Evolutionary conservation across 2,113 vertebrate species (phyloP), one percentile per base, ranked within the genome.

Genomic region (Emydocephalus ijimae): DNA sequence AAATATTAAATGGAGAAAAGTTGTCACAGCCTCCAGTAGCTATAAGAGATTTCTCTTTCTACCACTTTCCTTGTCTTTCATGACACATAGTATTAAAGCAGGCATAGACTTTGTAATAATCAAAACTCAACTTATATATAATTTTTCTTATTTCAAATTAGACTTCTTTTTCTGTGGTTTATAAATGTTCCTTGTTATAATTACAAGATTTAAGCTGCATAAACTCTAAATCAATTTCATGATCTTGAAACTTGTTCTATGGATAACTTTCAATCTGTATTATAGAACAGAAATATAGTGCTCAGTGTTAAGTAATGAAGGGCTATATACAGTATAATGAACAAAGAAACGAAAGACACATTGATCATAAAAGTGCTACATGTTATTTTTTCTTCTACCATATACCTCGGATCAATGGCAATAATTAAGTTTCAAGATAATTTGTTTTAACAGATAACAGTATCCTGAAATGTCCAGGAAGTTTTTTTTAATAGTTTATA

Each of bases 311-410:
- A 94, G 26, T 90, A 59, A 92, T 81, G 94, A 29, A 90, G 24
- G 50, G 94, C 92, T 90, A 91, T 18, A 4, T 91, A 45, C 45
- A 45, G 45, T 45, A 90, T 39, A 48, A 15, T 81, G 85, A 26
- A 86, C 87, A 59, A 95, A 94, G 74, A 94, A 96, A 95, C 10
- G 34, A 59, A 95, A 94, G 45, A 92, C 89, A 93, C 88, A 86
- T 4, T 34, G 34, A 9, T 43, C 45, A 3, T 85, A 85, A 89
- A 89, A 26, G 12, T 61, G 2, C 1, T 24, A 23, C 61, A 48
- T 29, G 15, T 11, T 20, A 43, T 89, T 26, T 74, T 52, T 3
- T 74, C 14, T 74, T 74, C 64, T 74, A 34, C 0, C 20, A 39
- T 24, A 34, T 90, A 61, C 20, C 5, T 74, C 34, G 5, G n/a